Conservation (phyloP, 2,888 invertebrate species). For the Conistra vaccinii region DNA sequence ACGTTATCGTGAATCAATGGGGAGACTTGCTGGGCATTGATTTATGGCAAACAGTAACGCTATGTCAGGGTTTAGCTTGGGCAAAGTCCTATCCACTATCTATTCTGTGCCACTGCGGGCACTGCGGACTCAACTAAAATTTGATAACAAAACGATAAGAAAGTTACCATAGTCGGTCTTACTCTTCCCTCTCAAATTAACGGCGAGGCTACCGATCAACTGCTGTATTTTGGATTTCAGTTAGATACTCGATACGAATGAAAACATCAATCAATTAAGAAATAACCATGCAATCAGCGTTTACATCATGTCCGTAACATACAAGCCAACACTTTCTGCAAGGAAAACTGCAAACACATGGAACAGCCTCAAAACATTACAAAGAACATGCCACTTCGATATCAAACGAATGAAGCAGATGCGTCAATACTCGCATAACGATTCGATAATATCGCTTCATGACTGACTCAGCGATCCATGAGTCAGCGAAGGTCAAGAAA, state of each 20-base stretch:
- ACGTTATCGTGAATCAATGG: slow-evolving; percentile 52
- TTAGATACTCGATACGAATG: slow-evolving; percentile 19
- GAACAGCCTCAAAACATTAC: slow-evolving; percentile 42
- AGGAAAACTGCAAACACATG: slow-evolving; percentile 5
- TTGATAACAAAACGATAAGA: slow-evolving; percentile 22
- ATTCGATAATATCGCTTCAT: slow-evolving; percentile 63
- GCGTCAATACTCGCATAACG: slow-evolving; percentile 53
- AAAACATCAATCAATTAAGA: slow-evolving; percentile 17
- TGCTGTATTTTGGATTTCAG: slow-evolving; percentile 26
- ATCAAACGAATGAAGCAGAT: slow-evolving; percentile 57
- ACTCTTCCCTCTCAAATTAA: slow-evolving; percentile 15
- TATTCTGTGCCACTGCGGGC: slow-evolving; percentile 10
- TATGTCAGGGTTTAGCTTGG: slow-evolving; percentile 23
- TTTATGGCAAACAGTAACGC: slow-evolving; percentile 48
- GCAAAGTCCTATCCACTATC: slow-evolving; percentile 25
- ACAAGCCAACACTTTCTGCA: slow-evolving; percentile 7
- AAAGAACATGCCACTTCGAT: slow-evolving; percentile 40
- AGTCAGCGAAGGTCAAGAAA: slow-evolving; percentile 74
- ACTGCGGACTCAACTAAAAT: slow-evolving; percentile 10
- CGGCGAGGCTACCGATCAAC: slow-evolving; percentile 29
- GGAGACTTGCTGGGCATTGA: slow-evolving; percentile 42
- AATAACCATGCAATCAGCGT: slow-evolving; percentile 3
- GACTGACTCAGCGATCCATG: slow-evolving; percentile 70
- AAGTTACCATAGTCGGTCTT: background rate
- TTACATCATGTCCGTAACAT: background rate